Conservation (phyloP, 2,797 vertebrate species). For the Buphagus erythrorhynchus region DNA sequence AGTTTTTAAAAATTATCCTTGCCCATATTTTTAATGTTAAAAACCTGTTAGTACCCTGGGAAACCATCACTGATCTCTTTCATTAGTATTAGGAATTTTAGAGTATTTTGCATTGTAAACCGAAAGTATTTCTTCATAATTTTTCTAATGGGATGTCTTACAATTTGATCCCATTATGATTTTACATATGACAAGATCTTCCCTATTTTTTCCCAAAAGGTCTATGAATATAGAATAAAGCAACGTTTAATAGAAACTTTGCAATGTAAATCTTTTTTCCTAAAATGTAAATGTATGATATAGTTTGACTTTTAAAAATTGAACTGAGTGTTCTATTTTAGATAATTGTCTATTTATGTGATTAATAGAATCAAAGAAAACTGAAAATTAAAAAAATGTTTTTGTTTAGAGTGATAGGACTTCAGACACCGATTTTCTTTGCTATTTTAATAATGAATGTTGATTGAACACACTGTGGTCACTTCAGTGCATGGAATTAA, state of each 20-base stretch:
- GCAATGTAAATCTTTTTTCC: neutral
- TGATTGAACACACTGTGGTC: neutral
- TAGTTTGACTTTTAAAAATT: neutral
- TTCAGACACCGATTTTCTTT: neutral
- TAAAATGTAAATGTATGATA: neutral
- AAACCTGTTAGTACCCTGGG: neutral
- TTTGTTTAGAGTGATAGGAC: neutral
- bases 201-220: neutral
- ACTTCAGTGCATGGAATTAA: neutral
- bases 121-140: neutral
- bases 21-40: neutral
- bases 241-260: neutral
- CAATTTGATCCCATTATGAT: neutral
- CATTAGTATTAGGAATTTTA: neutral
- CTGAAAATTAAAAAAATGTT: neutral
- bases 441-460: neutral
- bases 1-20: neutral
- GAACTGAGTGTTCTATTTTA: neutral
- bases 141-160: neutral
- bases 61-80: neutral
- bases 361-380: neutral
- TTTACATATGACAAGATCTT: neutral
- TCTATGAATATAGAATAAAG: neutral
- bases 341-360: neutral
- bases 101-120: neutral